Base-by-base conservation (phyloP, 1,140 invertebrate genomes). In the Sesamia nonagrioides region DNA sequence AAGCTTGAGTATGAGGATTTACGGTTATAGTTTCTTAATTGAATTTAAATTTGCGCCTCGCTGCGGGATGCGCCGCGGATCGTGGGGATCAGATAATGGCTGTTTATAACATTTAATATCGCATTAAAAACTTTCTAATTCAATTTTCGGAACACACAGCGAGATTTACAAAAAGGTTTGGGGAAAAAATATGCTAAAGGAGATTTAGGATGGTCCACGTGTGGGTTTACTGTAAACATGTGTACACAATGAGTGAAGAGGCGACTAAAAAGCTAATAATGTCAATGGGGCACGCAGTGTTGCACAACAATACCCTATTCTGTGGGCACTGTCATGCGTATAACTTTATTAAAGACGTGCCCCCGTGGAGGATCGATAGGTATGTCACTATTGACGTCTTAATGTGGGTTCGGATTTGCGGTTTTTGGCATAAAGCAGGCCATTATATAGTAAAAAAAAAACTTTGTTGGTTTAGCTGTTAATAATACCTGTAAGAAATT, bases 261-360 rank as follows among this genome's bases (percentile, higher is more conserved):
- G 68, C 81, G 86, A 89, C 82, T 93, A 91, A 93, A 91, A 92
- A 88, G 88, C 87, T 90, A 89, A 90, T 88, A 37, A 89, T 90
- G 89, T 91, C 91, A 91, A 91, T 91, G 85, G 86, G 87, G 85
- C 33, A 81, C 82, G 82, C 66, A 78, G 83, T 90, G 86, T 94
- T 94, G 91, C 82, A 73, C 87, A 92, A 94, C 91, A 93, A 92
- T 90, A 58, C 73, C 66, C 76, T 69, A 85, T 91, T 88, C 79
- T 86, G 69, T 75, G 84, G 58, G 84, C 86, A 87, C 77, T 88
- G 86, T 88, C 89, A 91, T 86, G 88, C 88, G 90, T 90, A 81
- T 94, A 94, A 94, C 83, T 80, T 85, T 89, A 91, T 94, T 94
- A 94, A 89, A 87, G 80, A 84, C 80, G 86, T 87, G 72, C 81